Percentiles rank a stretch among this genome's conserved stretches.
Evolutionary conservation across 1,140 invertebrate genomes (phyloP).

Genomic region (Pemphigus obesinymphae): DNA sequence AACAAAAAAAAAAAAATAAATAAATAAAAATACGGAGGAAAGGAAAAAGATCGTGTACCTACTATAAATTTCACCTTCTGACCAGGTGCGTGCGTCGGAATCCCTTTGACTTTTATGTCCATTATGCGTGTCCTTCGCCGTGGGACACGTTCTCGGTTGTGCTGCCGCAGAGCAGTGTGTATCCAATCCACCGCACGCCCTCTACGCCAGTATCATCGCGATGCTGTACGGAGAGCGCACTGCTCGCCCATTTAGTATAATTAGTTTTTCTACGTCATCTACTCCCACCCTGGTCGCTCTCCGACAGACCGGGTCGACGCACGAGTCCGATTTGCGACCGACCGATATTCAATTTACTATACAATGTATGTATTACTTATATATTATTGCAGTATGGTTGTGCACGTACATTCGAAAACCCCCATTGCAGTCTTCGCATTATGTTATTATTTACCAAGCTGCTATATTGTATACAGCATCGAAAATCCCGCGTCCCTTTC

Average conservation of each 20-base stretch:
- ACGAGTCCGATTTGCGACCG: neutral
- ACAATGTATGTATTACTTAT: too few species aligned
- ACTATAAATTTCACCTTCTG: constrained; percentile 41
- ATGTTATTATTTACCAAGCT: too few species aligned
- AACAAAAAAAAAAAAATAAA: neutral
- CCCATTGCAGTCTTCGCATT: too few species aligned
- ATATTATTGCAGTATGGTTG: too few species aligned
- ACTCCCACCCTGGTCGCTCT: neutral
- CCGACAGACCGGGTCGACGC: neutral
- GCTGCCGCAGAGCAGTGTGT: too few species aligned
- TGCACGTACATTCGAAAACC: too few species aligned
- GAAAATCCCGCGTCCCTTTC: too few species aligned
- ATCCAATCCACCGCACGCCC: too few species aligned
- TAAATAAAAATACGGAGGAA: neutral
- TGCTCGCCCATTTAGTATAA: neutral
- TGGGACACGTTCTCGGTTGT: neutral
- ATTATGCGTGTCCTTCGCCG: constrained; percentile 34
- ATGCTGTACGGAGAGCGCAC: neutral
- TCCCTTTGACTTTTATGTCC: constrained; percentile 41
- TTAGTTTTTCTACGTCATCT: constrained; percentile 18
- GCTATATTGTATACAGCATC: too few species aligned
- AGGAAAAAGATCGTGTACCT: constrained; percentile 10
- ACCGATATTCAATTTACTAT: neutral
- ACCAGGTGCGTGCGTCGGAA: constrained; percentile 27
- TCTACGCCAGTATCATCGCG: neutral